A percentile compares a stretch with the other conserved stretches of the same genome.
These are phyloP conservation scores for Ganaspis sp. DNA, from an alignment of 1,140 invertebrate genomes.

Conservation along the genomic window DNA sequence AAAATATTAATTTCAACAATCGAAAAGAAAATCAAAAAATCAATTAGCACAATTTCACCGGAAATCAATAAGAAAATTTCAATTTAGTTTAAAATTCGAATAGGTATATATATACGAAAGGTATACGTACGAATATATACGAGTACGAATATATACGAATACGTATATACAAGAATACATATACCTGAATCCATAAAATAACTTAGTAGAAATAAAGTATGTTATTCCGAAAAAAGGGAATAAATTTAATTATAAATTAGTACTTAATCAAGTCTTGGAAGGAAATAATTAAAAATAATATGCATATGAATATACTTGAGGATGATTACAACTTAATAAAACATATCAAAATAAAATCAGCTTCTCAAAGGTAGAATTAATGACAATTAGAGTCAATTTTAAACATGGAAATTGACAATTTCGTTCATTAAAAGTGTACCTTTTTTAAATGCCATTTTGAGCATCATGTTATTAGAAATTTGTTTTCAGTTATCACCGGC, in stretches of 20 bases:
- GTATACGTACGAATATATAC: no score
- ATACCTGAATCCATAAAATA: no score
- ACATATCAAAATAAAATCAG: not conserved
- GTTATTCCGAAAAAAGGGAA: not conserved
- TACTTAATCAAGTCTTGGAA: not conserved
- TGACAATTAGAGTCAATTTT: not conserved
- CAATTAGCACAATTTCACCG: no score
- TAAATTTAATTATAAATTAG: not conserved
- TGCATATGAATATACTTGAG: not conserved
- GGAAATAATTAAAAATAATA: not conserved
- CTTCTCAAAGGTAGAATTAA: not conserved
- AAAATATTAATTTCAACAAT: no score
- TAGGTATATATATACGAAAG: no score
- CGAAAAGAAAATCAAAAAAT: no score
- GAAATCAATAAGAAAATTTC: not conserved
- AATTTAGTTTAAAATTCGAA: not conserved
- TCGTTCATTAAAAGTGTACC: not conserved
- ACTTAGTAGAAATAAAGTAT: not conserved
- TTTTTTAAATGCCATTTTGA: not conserved
- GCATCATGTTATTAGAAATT: not conserved
- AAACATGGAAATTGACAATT: no score
- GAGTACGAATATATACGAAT: no score
- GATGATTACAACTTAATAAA: conserved; percentile 15
- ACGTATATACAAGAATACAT: no score
- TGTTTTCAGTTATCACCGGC: conserved; percentile 79